Percentiles rank a stretch among this genome's conserved stretches.
These are phyloP conservation scores for Heliopora coerulea DNA, from an alignment of 92 coral and sea anemone genomes.

Conservation along the genomic window DNA sequence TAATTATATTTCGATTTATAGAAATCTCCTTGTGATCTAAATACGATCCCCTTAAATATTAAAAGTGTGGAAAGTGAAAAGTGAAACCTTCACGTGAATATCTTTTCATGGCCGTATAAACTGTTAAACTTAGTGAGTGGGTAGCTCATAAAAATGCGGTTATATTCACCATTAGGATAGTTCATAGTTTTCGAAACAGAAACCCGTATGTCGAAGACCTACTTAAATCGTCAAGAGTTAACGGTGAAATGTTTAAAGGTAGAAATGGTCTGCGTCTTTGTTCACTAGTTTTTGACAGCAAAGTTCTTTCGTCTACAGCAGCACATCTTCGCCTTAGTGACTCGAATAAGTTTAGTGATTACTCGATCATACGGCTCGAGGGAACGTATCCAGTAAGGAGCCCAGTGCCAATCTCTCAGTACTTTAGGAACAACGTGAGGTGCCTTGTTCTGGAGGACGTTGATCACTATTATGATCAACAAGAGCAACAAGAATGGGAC, in stretches of 20 bases:
- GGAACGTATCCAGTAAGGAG: conserved; percentile 89
- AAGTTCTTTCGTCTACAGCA: conserved; percentile 3
- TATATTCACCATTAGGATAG: too few species aligned
- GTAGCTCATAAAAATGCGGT: too few species aligned
- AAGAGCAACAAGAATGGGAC: conserved; percentile 73
- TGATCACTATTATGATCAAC: conserved; percentile 62
- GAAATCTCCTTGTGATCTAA: background rate
- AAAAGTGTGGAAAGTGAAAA: background rate
- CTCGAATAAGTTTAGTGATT: conserved; percentile 30
- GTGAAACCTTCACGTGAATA: too few species aligned
- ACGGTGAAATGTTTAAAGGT: too few species aligned
- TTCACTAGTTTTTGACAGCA: background rate
- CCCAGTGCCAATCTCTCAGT: conserved; percentile 87
- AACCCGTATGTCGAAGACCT: too few species aligned
- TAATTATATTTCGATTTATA: background rate
- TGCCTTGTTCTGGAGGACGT: conserved; percentile 75
- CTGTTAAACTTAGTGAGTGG: too few species aligned
- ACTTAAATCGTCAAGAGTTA: too few species aligned
- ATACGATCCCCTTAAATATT: conserved; percentile 9
- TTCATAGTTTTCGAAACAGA: too few species aligned
- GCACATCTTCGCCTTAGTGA: background rate
- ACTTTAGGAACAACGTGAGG: conserved; percentile 70
- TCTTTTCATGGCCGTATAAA: too few species aligned
- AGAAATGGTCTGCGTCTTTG: too few species aligned
- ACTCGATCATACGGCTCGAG: conserved; percentile 81